Evolutionary conservation across 2,797 vertebrate species (phyloP).

Genomic region (Poecile montanus): DNA sequence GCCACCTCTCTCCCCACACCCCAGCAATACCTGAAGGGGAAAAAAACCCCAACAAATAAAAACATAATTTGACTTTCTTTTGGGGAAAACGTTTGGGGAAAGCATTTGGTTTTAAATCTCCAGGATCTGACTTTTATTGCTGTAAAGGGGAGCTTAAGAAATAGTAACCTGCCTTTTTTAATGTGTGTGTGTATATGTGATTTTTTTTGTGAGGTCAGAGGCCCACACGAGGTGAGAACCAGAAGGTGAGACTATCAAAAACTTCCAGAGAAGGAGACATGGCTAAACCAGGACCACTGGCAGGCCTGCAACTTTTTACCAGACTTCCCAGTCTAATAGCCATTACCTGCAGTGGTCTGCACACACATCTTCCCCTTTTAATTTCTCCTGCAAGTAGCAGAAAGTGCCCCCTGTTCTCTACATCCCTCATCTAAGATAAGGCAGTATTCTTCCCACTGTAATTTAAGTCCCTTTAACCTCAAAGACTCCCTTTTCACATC

Average conservation of each 20-base stretch:
- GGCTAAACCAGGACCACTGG: neutral
- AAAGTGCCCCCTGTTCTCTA: neutral
- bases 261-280: neutral
- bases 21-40: neutral
- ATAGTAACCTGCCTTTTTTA: neutral
- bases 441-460: neutral
- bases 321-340: neutral
- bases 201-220: neutral
- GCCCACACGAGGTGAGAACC: neutral
- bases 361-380: neutral
- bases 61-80: neutral
- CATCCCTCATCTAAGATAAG: neutral
- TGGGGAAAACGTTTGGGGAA: neutral
- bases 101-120: neutral
- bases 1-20: neutral
- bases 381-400: neutral
- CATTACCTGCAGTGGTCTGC: neutral
- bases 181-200: accelerated
- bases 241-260: neutral
- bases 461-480: neutral
- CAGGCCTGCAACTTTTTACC: neutral
- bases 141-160: neutral
- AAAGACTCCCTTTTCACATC: neutral
- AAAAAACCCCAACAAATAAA: neutral
- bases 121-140: neutral